Base-by-base conservation (phyloP, 2,888 invertebrate species). In the Imbricaverruca yamaguchii region DNA sequence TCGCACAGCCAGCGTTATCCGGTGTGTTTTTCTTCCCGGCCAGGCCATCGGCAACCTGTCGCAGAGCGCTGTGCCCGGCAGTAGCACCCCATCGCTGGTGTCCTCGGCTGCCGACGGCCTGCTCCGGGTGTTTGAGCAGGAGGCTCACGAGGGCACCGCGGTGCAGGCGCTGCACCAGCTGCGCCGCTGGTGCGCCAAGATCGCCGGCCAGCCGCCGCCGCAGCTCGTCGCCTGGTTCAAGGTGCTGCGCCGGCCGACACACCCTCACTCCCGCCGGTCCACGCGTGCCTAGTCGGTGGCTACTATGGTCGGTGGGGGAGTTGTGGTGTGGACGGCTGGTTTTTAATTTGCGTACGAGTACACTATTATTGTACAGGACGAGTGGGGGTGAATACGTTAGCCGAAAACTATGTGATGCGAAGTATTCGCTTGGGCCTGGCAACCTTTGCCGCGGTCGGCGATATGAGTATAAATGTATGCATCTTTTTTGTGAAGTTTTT, bases 31-130 rank as follows among this genome's bases (percentile, higher is more conserved):
- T 39, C 39, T 39, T 39, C 39, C 39, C 39, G 59, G 65, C 15
- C 78, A 78, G 78, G 78, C 57, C 23, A 57, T 78, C 56, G 78
- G 78, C 9, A 23, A n/a, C 23, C n/a, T 78, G 78, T 78, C 78
- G n/a, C 56, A 78, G 56, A 8, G 57, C 23, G 21, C 56, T 56
- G 56, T 78, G 78, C 11, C 57, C 7, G 78, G 78, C 78, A 78
- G 78, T 23, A 57, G n/a, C 56, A 56, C 23, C 56, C 78, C 56
- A 57, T 10, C n/a, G 7, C 78, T 78, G 78, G 56, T 78, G 56
- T 56, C 78, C 78, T 74, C 74, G 74, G 74, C 74, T 74, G 74
- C 74, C 74, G 74, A 8, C 74, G 74, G 53, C 53, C 15, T 74
- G 8, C 1, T 53, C 18, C 39, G 74, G 74, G 74, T 74, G 74